These are phyloP conservation scores for Monochamus saltuarius DNA, from an alignment of 1,140 invertebrate genomes.

Conservation along the genomic window DNA sequence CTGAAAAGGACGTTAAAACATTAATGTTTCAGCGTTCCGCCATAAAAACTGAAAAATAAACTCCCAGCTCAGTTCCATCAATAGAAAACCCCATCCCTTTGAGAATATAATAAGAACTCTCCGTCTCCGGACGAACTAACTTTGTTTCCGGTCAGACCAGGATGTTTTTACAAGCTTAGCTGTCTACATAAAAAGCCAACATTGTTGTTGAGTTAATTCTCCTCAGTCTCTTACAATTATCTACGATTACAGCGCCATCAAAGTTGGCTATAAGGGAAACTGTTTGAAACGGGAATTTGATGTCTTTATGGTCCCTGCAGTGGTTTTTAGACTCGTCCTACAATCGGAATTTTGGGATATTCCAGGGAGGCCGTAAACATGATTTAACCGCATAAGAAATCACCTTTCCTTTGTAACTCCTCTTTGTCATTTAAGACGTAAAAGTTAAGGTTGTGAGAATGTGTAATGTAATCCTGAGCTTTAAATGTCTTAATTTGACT, in stretches of 20 bases:
- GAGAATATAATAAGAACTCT: slow-evolving; percentile 37
- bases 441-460: no score
- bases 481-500: no score
- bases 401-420: not conserved
- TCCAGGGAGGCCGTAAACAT: slow-evolving; percentile 20
- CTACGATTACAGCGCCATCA: slow-evolving; percentile 44
- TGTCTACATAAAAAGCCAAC: slow-evolving; percentile 46
- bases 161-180: slow-evolving; percentile 41
- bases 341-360: slow-evolving; percentile 2
- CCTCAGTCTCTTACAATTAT: slow-evolving; percentile 42
- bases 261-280: slow-evolving; percentile 26
- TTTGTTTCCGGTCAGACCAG: slow-evolving; percentile 38
- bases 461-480: no score
- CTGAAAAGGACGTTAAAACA: no score
- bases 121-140: slow-evolving; percentile 35
- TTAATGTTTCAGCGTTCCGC: no score
- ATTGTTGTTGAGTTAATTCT: slow-evolving; percentile 46
- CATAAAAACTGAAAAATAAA: no score
- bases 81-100: slow-evolving; percentile 14
- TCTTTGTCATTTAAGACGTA: no score
- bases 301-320: slow-evolving; percentile 36
- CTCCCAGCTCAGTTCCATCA: no score
- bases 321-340: slow-evolving; percentile 24
- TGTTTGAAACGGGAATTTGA: slow-evolving; percentile 35
- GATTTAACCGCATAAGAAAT: slow-evolving; percentile 21